These are phyloP conservation scores for Danio jaintianensis DNA, from an alignment of 2,797 vertebrate species.

Conservation along the genomic window DNA sequence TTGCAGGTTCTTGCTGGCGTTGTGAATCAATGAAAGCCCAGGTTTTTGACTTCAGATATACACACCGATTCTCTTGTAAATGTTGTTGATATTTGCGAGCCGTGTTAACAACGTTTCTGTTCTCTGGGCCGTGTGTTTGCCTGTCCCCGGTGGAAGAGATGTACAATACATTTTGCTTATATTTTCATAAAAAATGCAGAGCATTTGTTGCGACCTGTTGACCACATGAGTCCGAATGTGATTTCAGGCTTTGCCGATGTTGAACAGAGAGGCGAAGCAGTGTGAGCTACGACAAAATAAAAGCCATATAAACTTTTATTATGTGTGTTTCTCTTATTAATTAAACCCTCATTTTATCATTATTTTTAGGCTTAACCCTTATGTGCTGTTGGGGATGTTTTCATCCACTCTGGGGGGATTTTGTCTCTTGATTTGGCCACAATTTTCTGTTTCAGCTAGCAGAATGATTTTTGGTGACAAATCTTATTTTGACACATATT, in stretches of 20 bases:
- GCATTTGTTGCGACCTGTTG: slow-evolving; percentile 89
- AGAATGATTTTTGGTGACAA: no score
- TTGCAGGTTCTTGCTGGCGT: slow-evolving; percentile 72
- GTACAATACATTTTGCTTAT: slow-evolving; percentile 86
- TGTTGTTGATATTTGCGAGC: slow-evolving; percentile 51
- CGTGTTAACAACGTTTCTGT: slow-evolving; percentile 40
- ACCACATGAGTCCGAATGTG: slow-evolving; percentile 86
- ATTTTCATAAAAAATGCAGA: slow-evolving; percentile 88
- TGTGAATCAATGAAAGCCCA: no score
- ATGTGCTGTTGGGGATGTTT: no score
- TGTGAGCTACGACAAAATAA: slow-evolving; percentile 47
- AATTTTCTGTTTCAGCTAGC: no score
- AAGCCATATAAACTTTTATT: slow-evolving; percentile 80
- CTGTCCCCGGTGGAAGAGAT: slow-evolving; percentile 71
- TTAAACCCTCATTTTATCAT: no score
- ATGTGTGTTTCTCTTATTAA: slow-evolving; percentile 8
- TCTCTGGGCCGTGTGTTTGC: slow-evolving; percentile 42
- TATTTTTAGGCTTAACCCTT: no score
- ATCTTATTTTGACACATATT: no score
- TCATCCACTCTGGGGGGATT: no score
- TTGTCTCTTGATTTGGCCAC: no score
- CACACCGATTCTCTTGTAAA: slow-evolving; percentile 43
- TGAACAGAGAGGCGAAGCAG: slow-evolving; percentile 59
- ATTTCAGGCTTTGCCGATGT: slow-evolving; percentile 85
- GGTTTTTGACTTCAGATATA: background rate